Evolutionary conservation across 2,113 vertebrate genomes (phyloP).

Genomic region (Crypturellus undulatus): DNA sequence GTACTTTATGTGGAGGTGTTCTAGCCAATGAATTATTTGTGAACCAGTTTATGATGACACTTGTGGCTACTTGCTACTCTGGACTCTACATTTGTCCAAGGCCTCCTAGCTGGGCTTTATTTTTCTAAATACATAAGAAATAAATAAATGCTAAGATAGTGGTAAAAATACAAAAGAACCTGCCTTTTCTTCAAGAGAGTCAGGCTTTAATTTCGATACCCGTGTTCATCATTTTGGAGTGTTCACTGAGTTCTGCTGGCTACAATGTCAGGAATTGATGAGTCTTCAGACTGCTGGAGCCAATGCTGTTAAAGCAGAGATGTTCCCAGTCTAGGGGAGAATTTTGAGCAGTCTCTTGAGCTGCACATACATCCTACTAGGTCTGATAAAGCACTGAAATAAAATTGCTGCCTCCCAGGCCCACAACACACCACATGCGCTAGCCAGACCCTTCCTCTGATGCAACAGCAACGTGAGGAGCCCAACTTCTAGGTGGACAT

Average conservation of each 20-base stretch:
- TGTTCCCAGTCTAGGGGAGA: not conserved
- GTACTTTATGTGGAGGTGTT: not conserved
- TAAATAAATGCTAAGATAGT: not conserved
- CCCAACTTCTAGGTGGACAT: accelerated
- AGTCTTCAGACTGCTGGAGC: not conserved
- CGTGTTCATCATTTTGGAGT: not conserved
- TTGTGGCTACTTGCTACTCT: not conserved
- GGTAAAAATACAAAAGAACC: not conserved
- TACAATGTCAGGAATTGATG: accelerated
- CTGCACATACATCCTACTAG: not conserved
- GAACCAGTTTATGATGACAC: not conserved
- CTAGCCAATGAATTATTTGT: not conserved
- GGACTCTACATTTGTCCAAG: not conserved
- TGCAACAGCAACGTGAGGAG: not conserved
- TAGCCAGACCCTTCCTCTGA: not conserved
- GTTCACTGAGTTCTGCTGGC: accelerated
- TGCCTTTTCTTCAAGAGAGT: not conserved
- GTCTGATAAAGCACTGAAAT: not conserved
- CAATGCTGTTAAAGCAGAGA: not conserved
- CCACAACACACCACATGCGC: accelerated
- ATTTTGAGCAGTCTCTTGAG: not conserved
- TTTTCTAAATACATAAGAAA: not conserved
- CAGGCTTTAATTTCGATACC: not conserved
- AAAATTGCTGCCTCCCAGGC: not conserved
- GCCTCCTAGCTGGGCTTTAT: not conserved